Conservation (phyloP, 2,113 vertebrate genomes). For the Grantiella picta region DNA sequence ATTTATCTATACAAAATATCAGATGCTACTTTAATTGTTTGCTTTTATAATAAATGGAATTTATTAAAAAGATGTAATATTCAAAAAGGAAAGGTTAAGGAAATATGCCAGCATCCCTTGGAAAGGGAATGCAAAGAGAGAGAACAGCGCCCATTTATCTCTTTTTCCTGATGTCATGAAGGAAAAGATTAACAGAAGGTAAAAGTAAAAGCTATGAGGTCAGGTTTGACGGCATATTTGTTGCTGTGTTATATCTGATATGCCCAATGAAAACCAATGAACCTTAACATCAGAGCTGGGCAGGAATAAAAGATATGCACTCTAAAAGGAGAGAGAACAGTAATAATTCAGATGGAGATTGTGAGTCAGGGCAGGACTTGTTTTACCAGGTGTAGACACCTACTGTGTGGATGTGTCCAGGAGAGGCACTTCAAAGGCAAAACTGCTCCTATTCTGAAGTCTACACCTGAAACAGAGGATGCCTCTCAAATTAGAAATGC, state of each 20-base stretch:
- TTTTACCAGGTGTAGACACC: background rate
- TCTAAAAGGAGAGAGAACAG: background rate
- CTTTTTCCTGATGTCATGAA: background rate
- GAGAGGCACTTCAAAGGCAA: background rate
- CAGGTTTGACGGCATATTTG: conserved; percentile 1
- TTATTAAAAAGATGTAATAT: background rate
- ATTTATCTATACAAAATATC: background rate
- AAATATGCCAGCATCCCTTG: background rate
- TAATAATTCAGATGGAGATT: background rate
- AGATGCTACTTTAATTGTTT: background rate
- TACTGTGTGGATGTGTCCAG: background rate
- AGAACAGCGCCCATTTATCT: background rate
- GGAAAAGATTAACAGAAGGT: background rate
- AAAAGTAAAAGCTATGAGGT: background rate
- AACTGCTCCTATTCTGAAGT: background rate
- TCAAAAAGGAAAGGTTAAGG: background rate
- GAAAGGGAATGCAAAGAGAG: background rate
- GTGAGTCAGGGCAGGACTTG: background rate
- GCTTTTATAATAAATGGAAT: background rate
- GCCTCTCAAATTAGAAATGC: background rate
- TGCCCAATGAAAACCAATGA: background rate
- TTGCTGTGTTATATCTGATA: background rate
- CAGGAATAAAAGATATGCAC: background rate
- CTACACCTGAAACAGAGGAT: background rate
- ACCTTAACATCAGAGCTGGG: background rate